phyloP scores from a whole-genome alignment of 2,113 vertebrate genomes.

The Halcyon senegalensis region DNA sequence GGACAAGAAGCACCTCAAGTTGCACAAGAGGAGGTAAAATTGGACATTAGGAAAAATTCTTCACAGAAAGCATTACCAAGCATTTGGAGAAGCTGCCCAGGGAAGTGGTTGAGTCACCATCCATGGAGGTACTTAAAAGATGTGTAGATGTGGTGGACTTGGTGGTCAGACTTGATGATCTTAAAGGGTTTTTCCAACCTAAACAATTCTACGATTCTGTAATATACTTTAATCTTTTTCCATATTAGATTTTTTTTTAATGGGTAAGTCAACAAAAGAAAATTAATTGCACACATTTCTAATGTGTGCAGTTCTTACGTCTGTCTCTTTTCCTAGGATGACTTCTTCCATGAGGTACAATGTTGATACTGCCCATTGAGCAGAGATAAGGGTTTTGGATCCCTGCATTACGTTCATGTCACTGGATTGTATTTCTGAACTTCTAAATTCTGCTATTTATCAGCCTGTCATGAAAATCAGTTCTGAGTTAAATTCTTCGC shows the following conservation, averaged over 20 bases:
- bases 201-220: neutral
- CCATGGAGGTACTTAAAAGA: too few relatives aligned
- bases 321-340: neutral
- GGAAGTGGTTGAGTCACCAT: too few relatives aligned
- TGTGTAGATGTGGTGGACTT: too few relatives aligned
- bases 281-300: neutral
- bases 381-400: neutral
- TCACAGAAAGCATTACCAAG: too few relatives aligned
- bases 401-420: neutral
- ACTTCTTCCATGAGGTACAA: neutral
- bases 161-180: too few relatives aligned
- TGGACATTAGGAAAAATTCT: too few relatives aligned
- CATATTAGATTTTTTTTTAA: neutral
- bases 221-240: neutral
- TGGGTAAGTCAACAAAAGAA: neutral
- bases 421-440: neutral
- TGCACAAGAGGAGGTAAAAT: too few relatives aligned
- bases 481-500: neutral
- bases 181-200: neutral
- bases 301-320: neutral
- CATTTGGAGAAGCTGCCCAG: too few relatives aligned
- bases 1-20: too few relatives aligned
- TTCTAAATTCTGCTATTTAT: neutral
- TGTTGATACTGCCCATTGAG: neutral
- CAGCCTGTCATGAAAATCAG: neutral